Conservation (phyloP, 2,113 vertebrate species). For the Mirounga angustirostris region DNA sequence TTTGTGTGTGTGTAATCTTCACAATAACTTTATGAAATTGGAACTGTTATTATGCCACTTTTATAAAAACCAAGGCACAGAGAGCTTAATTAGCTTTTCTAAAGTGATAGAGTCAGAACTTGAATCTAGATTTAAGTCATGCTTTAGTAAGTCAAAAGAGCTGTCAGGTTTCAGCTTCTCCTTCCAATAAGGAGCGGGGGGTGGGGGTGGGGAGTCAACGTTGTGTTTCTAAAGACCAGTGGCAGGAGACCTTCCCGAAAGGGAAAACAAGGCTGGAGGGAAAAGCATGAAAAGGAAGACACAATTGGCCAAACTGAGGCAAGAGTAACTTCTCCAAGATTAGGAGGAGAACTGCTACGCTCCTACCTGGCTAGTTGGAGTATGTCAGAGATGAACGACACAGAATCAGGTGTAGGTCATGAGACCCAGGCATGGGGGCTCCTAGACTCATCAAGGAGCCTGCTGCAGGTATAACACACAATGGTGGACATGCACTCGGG, state of each 20-base stretch:
- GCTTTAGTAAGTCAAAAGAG: neutral
- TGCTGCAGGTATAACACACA: rapidly evolving
- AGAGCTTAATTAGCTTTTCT: neutral
- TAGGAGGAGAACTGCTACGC: neutral
- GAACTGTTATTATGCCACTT: neutral
- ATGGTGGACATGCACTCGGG: neutral
- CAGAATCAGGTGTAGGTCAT: too few species aligned
- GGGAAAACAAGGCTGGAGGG: neutral
- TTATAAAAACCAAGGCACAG: neutral
- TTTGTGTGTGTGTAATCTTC: neutral
- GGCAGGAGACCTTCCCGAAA: neutral
- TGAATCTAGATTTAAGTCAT: neutral
- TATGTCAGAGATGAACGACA: neutral
- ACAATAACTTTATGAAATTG: neutral
- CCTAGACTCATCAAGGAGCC: neutral
- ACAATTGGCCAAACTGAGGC: neutral
- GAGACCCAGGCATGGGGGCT: neutral
- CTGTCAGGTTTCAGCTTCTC: neutral
- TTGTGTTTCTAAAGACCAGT: neutral
- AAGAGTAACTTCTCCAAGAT: neutral
- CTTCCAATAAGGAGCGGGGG: neutral
- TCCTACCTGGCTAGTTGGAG: neutral
- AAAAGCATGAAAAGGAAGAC: neutral
- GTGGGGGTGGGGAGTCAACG: neutral
- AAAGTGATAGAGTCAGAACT: neutral